Evolutionary conservation across 2,888 invertebrate species (phyloP).

Genomic region (Noctua pronuba): DNA sequence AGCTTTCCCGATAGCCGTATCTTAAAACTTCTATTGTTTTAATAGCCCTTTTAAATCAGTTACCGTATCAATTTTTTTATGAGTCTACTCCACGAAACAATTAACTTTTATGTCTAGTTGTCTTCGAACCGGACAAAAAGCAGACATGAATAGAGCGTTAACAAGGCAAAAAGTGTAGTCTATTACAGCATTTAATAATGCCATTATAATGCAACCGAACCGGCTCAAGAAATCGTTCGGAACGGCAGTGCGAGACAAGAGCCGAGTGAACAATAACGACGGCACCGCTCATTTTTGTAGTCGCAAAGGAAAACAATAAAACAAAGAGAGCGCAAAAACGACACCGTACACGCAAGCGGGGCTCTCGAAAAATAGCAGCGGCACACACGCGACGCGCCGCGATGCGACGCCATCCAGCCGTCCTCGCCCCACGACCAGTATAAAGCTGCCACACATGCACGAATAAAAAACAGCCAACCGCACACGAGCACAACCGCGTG

Average conservation of each 20-base stretch:
- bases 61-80: constrained; percentile 72
- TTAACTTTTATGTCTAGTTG: constrained; percentile 72
- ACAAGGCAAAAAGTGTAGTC: constrained; percentile 78
- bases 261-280: constrained; percentile 83
- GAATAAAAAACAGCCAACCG: constrained; percentile 76
- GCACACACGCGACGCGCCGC: constrained; percentile 70
- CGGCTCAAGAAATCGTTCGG: constrained; percentile 74
- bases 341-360: constrained; percentile 83
- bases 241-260: constrained; percentile 76
- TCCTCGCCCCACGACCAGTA: constrained; percentile 70
- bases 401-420: constrained; percentile 69
- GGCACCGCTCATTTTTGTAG: constrained; percentile 84
- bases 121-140: constrained; percentile 73
- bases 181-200: constrained; percentile 78
- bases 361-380: constrained; percentile 84
- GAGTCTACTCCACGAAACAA: constrained; percentile 70
- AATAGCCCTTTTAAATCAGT: constrained; percentile 73
- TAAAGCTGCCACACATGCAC: constrained; percentile 75
- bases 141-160: constrained; percentile 77
- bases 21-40: constrained; percentile 74
- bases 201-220: constrained; percentile 76
- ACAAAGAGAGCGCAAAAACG: constrained; percentile 86
- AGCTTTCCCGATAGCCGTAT: constrained; percentile 75
- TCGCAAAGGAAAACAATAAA: constrained; percentile 85
- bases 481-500: constrained; percentile 76